Evolutionary conservation across 1,140 invertebrate species (phyloP), one percentile per base, ranked within the genome.

Genomic region (Aleiodes sp.): DNA sequence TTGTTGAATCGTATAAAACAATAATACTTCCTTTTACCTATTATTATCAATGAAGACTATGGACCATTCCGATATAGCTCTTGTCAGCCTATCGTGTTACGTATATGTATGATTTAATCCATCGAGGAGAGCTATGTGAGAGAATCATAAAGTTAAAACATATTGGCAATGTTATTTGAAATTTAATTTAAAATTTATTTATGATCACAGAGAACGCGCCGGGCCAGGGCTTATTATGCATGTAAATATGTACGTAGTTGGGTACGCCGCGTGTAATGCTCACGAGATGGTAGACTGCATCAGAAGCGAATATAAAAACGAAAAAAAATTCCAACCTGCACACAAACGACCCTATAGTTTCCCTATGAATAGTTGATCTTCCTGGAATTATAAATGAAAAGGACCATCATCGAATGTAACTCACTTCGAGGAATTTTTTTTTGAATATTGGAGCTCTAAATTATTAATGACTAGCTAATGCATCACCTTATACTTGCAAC

Each of bases 181-280:
- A 78, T 75, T 77, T 81, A 80, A 80, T 82, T 82, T 70, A 68
- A 82, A 82, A 83, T 83, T 82, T 82, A 83, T 82, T 83, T 81
- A 82, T 82, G 80, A 73, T 76, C 73, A 66, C 70, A 56, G 21
- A 60, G 75, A 73, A 75, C 61, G 43, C 39, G 66, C 68, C 63
- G 64, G 43, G 56, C 24, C 4, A 31, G 35, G 19, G 16, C 28
- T 41, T 52, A 68, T 68, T 72, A 65, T 68, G 68, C 39, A 68
- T 72, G 70, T 72, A 68, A 68, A 68, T 72, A 68, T 68, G 57
- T 65, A 41, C 29, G 52, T 29, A 31, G 65, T 41, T 28, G 56
- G 46, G 46, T 52, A 24, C n/a, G n/a, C 12, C 35, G 21, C 37
- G 24, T 21, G 37, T 46, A 46, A 41, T 46, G 62, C 62, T 64